A percentile compares a stretch with the other conserved stretches of the same genome.
These are phyloP conservation scores for Epinephelus awoara DNA, from an alignment of 2,797 vertebrate species.

Conservation along the genomic window DNA sequence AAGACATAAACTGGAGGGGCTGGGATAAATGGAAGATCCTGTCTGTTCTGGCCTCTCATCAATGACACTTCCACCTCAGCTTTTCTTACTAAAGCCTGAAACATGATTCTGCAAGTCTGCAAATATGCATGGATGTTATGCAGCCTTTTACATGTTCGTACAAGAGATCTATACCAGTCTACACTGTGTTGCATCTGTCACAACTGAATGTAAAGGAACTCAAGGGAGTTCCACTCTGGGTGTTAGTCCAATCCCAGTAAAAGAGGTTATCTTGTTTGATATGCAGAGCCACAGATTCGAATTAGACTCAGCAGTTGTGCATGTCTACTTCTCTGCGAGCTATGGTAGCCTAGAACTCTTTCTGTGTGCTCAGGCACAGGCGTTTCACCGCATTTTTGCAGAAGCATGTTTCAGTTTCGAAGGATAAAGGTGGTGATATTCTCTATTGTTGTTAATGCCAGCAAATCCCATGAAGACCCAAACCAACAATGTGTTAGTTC, in stretches of 20 bases:
- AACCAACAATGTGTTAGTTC: not conserved
- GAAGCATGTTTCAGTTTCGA: constrained; percentile 42
- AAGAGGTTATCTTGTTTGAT: not conserved
- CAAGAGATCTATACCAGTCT: not conserved
- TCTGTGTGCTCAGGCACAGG: not conserved
- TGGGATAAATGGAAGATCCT: not conserved
- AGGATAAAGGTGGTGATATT: constrained; percentile 2
- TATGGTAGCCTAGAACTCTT: not conserved
- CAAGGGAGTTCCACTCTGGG: not conserved
- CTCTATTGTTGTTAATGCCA: not conserved
- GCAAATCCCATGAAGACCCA: constrained; percentile 7
- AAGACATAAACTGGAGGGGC: not conserved
- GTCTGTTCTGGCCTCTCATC: constrained; percentile 7
- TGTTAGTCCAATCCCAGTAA: not conserved
- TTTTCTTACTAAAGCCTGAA: constrained; percentile 28
- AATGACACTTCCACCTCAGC: not conserved
- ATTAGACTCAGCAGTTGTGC: constrained; percentile 21
- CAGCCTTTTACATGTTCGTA: not conserved
- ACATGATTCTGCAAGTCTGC: constrained; percentile 51
- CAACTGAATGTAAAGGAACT: not conserved
- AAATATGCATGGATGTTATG: not conserved
- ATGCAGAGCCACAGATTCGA: constrained; percentile 1
- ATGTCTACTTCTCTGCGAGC: not conserved
- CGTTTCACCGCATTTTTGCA: constrained; percentile 5
- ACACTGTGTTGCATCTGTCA: not conserved